Evolutionary conservation across 2,888 invertebrate genomes (phyloP), one percentile per base, ranked within the genome.

Genomic region (Ecliptopera silaceata): DNA sequence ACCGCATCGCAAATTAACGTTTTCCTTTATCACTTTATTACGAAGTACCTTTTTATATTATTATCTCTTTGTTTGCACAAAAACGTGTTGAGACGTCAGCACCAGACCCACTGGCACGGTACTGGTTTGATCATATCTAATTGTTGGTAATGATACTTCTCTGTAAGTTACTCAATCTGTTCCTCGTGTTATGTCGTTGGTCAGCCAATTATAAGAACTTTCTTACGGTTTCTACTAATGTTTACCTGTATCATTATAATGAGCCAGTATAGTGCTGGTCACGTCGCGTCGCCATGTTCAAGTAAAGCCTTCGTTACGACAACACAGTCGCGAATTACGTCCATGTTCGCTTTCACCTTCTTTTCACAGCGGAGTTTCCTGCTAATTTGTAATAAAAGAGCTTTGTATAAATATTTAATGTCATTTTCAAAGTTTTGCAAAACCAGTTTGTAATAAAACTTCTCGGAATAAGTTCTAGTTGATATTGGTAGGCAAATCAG

Each of bases 281-380:
- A 59, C 49, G 49, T 53, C 39, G 31, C 50, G 56, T 45, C 50
- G 46, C 48, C 63, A 66, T 61, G 69, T 62, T 65, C 68, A 73
- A 74, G 73, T 67, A 80, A 79, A 80, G 78, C 72, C 69, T 61
- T 68, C 71, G 64, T 65, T 72, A 64, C 70, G 69, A 71, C 71
- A 66, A 69, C 68, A 71, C 66, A 70, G 68, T 74, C 61, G 70
- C 68, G 66, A 72, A 77, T 77, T 74, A 77, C 75, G 63, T 69
- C 64, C 64, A 71, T 75, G 66, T 68, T 72, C 63, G 75, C 85
- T 84, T 84, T 84, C 85, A 77, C 84, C 78, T 79, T 77, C 75
- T 13, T 36, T 36, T 36, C 15, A 36, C 15, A 36, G 15, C 36
- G 36, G 8, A 8, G 34, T n/a, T 34, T 15, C 36, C 36, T 36